phyloP scores from a whole-genome alignment of 2,113 vertebrate species.

The Danio rerio region DNA sequence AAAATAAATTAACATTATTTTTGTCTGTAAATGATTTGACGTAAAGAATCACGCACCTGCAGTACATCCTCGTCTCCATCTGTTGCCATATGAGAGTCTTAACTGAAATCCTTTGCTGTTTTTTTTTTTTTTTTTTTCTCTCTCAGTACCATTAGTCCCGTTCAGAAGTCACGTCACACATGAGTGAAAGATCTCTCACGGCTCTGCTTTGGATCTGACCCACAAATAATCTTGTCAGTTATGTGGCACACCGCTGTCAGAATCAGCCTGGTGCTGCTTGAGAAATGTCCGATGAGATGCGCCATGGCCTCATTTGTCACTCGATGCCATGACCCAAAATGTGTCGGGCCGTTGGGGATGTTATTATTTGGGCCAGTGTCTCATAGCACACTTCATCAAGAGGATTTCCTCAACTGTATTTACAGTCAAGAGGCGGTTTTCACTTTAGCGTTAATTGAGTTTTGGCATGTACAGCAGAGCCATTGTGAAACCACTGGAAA shows the following conservation, averaged over 20 bases:
- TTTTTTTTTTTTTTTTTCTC: not conserved
- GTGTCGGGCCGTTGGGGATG: not conserved
- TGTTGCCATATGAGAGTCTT: not conserved
- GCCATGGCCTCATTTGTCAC: slow-evolving; percentile 48
- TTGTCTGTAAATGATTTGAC: too few relatives aligned
- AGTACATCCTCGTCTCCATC: too few relatives aligned
- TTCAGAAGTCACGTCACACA: not conserved
- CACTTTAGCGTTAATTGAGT: not conserved
- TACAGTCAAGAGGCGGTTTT: not conserved
- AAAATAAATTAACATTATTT: too few relatives aligned
- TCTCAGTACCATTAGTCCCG: not conserved
- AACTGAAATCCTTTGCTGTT: not conserved
- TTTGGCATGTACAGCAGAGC: too few relatives aligned
- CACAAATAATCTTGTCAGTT: slow-evolving; percentile 54
- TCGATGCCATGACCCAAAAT: not conserved
- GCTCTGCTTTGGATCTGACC: slow-evolving; percentile 20
- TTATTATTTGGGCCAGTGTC: slow-evolving; percentile 3
- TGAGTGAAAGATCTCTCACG: slow-evolving; percentile 23
- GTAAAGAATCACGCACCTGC: too few relatives aligned
- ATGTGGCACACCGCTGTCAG: slow-evolving; percentile 52
- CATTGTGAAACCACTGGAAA: too few relatives aligned
- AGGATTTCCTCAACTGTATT: slow-evolving; percentile 4
- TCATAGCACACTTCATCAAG: not conserved
- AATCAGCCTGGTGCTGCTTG: slow-evolving; percentile 25
- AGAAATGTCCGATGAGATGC: slow-evolving; percentile 36